Evolutionary conservation across 2,888 invertebrate species (phyloP).

Genomic region (Pristionchus arcanus): DNA sequence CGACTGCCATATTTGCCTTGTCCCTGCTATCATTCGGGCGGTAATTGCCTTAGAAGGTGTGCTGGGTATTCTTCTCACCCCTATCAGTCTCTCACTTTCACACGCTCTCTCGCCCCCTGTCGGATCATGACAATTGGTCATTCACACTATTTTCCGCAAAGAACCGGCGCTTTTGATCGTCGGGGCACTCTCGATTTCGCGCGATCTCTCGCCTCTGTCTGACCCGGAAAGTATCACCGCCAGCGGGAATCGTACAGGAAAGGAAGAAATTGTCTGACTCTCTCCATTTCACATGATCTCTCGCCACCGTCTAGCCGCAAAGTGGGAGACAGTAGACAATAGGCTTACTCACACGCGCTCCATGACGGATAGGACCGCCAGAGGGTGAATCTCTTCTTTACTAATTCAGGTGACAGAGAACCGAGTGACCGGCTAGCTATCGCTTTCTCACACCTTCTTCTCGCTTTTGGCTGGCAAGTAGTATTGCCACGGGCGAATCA

Average conservation of each 20-base stretch:
- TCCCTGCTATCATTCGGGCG: not conserved
- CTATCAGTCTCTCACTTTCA: not conserved
- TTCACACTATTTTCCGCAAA: not conserved
- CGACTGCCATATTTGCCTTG: not conserved
- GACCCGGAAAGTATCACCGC: not conserved
- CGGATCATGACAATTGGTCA: not conserved
- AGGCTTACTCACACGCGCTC: too few relatives aligned
- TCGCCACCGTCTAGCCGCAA: not conserved
- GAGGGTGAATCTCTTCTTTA: too few relatives aligned
- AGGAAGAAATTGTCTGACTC: not conserved
- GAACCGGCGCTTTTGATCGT: not conserved
- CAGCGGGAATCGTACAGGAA: not conserved
- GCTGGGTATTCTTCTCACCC: not conserved
- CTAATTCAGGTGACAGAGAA: too few relatives aligned
- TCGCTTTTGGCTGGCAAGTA: too few relatives aligned
- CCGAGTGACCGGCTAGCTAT: too few relatives aligned
- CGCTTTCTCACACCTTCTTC: too few relatives aligned
- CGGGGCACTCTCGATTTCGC: not conserved
- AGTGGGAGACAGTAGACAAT: too few relatives aligned
- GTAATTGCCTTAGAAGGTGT: conserved; percentile 1
- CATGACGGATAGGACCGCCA: too few relatives aligned
- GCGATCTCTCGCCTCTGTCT: not conserved
- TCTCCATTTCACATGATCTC: not conserved
- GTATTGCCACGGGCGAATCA: too few relatives aligned
- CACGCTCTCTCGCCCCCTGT: not conserved